Evolutionary conservation across 2,113 vertebrate species (phyloP).

Genomic region (Procavia capensis): DNA sequence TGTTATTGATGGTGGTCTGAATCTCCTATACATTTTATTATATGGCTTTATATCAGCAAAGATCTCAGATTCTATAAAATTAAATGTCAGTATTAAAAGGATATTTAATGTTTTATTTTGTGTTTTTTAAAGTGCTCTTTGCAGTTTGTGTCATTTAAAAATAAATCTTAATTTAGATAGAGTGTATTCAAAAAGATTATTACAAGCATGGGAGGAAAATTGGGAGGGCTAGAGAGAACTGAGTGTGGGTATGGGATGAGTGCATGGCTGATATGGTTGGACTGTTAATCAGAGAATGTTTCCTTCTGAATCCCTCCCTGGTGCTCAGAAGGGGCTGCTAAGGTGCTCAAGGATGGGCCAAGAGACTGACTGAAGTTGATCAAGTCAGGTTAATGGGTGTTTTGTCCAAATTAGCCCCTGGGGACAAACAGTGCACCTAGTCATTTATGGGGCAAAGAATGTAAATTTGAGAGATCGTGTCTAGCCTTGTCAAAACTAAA

Average conservation of each 20-base stretch:
- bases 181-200: background rate
- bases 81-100: background rate
- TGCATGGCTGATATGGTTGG: background rate
- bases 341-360: background rate
- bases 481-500: background rate
- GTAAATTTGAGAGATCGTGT: background rate
- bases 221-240: background rate
- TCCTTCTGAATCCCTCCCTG: background rate
- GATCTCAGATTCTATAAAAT: slow-evolving; percentile 38
- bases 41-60: background rate
- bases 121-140: slow-evolving; percentile 37
- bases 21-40: slow-evolving; percentile 43
- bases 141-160: background rate
- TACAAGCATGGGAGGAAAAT: background rate
- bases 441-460: background rate
- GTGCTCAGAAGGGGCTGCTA: background rate
- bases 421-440: background rate
- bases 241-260: background rate
- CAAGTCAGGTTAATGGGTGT: background rate
- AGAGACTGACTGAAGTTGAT: slow-evolving; percentile 13
- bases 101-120: slow-evolving; percentile 45
- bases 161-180: background rate
- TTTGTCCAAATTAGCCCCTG: background rate
- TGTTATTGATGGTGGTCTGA: background rate
- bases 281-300: background rate